Conservation (phyloP, 1,140 invertebrate genomes). For the Drosophila rhopaloa region DNA sequence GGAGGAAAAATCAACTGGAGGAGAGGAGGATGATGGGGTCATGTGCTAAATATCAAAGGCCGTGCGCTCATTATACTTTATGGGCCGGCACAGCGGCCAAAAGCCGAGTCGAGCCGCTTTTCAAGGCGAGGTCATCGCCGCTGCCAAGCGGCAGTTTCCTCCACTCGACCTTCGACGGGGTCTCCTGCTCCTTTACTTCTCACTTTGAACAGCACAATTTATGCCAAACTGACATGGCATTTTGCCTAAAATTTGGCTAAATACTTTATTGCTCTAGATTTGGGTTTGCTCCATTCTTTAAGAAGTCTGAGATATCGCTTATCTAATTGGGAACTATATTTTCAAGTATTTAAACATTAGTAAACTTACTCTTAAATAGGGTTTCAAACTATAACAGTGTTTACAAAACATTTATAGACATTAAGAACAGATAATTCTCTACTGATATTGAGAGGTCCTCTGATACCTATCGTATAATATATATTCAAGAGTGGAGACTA, state of each 20-base stretch:
- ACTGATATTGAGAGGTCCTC: neutral
- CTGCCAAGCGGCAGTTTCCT: slow-evolving; percentile 24
- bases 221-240: slow-evolving; percentile 46
- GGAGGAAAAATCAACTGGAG: slow-evolving; percentile 15
- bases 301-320: neutral
- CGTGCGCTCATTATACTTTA: slow-evolving; percentile 77
- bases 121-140: slow-evolving; percentile 4
- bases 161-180: slow-evolving; percentile 25
- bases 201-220: slow-evolving; percentile 34
- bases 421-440: too few relatives aligned
- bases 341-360: too few relatives aligned
- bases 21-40: slow-evolving; percentile 25
- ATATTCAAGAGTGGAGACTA: neutral
- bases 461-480: neutral
- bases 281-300: too few relatives aligned
- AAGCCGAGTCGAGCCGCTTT: slow-evolving; percentile 46
- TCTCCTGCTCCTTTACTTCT: slow-evolving; percentile 18
- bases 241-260: slow-evolving; percentile 17
- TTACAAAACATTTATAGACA: too few relatives aligned
- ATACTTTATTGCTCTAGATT: slow-evolving; percentile 6
- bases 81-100: slow-evolving; percentile 46
- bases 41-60: slow-evolving; percentile 80
- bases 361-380: neutral
- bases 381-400: too few relatives aligned
- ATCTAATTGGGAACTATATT: neutral